Evolutionary conservation across 2,888 invertebrate genomes (phyloP).

Genomic region (Sarcophaga caerulescens): DNA sequence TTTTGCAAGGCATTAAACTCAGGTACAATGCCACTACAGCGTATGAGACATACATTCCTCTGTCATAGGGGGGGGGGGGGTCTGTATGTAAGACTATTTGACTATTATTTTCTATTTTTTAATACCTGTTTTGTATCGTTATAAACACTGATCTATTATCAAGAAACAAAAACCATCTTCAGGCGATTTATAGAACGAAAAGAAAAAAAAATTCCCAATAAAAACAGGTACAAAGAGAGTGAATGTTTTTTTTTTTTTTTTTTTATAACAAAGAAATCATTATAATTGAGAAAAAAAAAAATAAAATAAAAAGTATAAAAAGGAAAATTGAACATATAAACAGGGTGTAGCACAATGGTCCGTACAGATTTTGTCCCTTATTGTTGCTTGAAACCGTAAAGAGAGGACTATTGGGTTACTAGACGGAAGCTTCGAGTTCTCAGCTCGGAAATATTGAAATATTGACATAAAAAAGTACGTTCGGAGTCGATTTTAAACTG

Average conservation of each 20-base stretch:
- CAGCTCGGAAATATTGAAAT: too few species aligned
- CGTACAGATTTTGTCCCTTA: not conserved
- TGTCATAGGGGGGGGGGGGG: too few species aligned
- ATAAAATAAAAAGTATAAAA: not conserved
- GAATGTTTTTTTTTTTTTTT: not conserved
- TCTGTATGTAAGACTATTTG: not conserved
- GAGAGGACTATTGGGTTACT: too few species aligned
- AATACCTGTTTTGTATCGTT: not conserved
- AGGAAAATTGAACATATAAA: not conserved
- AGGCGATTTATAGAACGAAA: slow-evolving; percentile 16
- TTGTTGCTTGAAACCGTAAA: not conserved
- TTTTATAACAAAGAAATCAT: not conserved
- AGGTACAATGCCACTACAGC: not conserved
- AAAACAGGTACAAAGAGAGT: not conserved
- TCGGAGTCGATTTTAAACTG: too few species aligned
- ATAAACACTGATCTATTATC: slow-evolving; percentile 43
- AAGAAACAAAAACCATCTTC: slow-evolving; percentile 36
- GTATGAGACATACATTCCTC: not conserved
- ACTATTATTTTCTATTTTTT: not conserved
- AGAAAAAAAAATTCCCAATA: not conserved
- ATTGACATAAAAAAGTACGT: too few species aligned
- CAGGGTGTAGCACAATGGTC: not conserved
- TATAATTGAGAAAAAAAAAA: not conserved
- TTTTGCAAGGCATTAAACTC: not conserved
- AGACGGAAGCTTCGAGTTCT: too few species aligned